Evolutionary conservation across 2,888 invertebrate species (phyloP).

Genomic region (Melanargia galathea): DNA sequence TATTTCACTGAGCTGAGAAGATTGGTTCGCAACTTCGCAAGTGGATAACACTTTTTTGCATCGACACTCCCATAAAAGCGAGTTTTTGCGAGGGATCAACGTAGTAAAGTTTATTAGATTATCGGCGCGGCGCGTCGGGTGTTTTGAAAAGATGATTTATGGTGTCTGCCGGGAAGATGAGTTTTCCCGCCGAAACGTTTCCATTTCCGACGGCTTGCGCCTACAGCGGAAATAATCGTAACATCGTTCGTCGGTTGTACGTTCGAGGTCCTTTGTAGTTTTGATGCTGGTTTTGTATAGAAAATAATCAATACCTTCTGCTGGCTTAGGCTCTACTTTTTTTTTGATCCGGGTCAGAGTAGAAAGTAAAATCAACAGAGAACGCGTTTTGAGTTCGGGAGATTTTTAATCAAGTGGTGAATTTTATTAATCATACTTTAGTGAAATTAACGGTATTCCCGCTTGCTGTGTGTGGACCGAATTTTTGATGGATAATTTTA

Average conservation of each 20-base stretch:
- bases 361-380: too few relatives aligned
- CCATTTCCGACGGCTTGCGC: constrained; percentile 24
- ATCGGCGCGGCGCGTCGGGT: constrained; percentile 38
- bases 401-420: too few relatives aligned
- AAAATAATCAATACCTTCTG: constrained; percentile 8
- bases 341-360: not conserved
- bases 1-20: constrained; percentile 11
- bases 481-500: too few relatives aligned
- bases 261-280: constrained; percentile 11
- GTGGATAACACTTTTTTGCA: constrained; percentile 32
- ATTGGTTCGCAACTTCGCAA: constrained; percentile 25
- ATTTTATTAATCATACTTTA: too few relatives aligned
- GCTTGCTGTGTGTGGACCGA: too few relatives aligned
- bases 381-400: too few relatives aligned
- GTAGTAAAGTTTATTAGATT: constrained; percentile 45
- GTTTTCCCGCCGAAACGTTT: constrained; percentile 30
- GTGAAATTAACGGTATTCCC: too few relatives aligned
- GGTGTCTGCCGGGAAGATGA: constrained; percentile 33
- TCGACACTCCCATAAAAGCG: constrained; percentile 40
- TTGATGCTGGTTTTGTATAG: not conserved
- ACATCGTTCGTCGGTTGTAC: constrained; percentile 14
- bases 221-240: constrained; percentile 14
- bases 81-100: constrained; percentile 41
- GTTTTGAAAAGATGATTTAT: constrained; percentile 46
- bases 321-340: not conserved